Evolutionary conservation across 1,140 invertebrate species (phyloP), one percentile per base, ranked within the genome.

Genomic region (Drosophila busckii): DNA sequence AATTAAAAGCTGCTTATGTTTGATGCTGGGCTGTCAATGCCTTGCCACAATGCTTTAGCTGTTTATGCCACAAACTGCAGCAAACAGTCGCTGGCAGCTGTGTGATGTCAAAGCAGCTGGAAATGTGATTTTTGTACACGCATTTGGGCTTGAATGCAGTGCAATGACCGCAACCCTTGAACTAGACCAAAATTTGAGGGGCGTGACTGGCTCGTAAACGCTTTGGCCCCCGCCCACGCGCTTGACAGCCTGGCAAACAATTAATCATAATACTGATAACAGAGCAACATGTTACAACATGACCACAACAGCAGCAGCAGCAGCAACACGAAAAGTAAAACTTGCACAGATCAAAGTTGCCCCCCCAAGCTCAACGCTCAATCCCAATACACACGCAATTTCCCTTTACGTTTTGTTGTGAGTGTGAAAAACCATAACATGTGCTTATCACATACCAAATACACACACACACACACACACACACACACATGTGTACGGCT

Each of bases 251-350:
- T 53, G 58, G 68, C 73, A 73, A 80, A 68, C 73, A 78, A 78
- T 78, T 78, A 78, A 78, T 78, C 73, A 78, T 78, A 78, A 68
- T 78, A 70, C 59, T 48, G 63, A 78, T 78, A 73, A 64, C 68
- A 80, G 46, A 55, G 73, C n/a, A 66, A 66, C 73, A 73, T 68
- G 73, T 71, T 55, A 52, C 52, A 61, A 55, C 58, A 61, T 42
- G 52, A 61, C 58, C 41, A 20, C 52, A 68, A 52, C 59, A 64
- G 69, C 48, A 35, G 55, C 48, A 35, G 55, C 70, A 76, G 76
- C 61, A 70, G 53, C 42, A 49, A 59, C 34, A 35, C 32, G 40
- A 54, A 55, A 46, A 48, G 46, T 45, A 35, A 59, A 70, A 56
- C 73, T 78, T 75, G 61, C 35, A 34, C 41, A 55, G 55, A 41